Evolutionary conservation across 2,888 invertebrate species (phyloP).

Genomic region (Watsonalla cultraria): DNA sequence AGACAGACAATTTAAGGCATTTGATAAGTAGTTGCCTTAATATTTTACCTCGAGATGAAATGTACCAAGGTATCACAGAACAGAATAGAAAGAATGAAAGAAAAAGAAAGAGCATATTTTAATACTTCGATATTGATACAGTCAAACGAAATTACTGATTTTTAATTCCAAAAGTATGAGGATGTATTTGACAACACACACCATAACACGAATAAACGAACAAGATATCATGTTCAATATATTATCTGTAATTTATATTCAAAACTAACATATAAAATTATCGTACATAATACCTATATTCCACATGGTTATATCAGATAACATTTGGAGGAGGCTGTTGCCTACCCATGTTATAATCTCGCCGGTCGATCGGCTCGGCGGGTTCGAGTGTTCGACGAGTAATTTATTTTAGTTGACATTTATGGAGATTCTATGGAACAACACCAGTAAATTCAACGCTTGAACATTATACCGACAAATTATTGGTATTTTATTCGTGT

Average conservation of each 20-base stretch:
- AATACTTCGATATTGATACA: no score
- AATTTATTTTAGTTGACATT: conserved; percentile 68
- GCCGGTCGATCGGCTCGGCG: conserved; percentile 30
- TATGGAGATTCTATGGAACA: conserved; percentile 58
- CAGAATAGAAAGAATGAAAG: no score
- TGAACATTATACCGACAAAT: conserved; percentile 20
- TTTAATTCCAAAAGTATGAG: no score
- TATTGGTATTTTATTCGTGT: conserved; percentile 29
- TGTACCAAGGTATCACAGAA: no score
- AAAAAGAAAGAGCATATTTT: no score
- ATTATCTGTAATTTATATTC: neutral
- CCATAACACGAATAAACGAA: no score
- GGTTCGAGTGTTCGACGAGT: conserved; percentile 49
- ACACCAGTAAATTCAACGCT: conserved; percentile 52
- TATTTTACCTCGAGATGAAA: no score
- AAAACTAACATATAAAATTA: neutral
- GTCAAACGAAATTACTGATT: no score
- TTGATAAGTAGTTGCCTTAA: conserved; percentile 6
- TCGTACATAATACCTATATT: neutral
- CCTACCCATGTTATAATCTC: conserved; percentile 18
- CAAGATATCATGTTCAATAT: neutral
- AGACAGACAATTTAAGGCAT: conserved; percentile 6
- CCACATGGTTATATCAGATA: neutral
- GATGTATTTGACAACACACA: no score
- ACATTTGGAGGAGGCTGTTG: neutral